phyloP scores from a whole-genome alignment of 2,797 vertebrate genomes.

The Benthosema pterotum region DNA sequence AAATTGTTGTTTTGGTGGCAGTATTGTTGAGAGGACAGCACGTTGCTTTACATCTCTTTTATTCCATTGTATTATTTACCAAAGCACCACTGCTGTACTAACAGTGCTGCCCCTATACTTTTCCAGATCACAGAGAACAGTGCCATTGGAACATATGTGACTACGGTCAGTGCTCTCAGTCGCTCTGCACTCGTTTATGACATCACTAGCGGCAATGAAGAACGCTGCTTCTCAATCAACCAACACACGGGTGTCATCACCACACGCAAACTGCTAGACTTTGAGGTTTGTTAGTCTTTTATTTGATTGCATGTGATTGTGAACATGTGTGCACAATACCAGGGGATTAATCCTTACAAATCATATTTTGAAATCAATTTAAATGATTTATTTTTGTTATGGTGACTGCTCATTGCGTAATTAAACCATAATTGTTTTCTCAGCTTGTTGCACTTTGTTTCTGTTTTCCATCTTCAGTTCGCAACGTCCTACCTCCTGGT shows the following conservation, averaged over 20 bases:
- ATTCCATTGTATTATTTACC: background rate
- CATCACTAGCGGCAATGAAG: slow-evolving; percentile 87
- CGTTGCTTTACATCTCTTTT: background rate
- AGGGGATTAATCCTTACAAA: no score
- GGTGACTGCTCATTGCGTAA: no score
- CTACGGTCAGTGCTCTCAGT: slow-evolving; percentile 86
- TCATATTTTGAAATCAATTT: no score
- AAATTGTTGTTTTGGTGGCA: no score
- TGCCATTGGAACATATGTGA: slow-evolving; percentile 84
- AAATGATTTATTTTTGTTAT: no score
- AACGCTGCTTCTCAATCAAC: slow-evolving; percentile 87
- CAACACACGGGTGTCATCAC: slow-evolving; percentile 90
- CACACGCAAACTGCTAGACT: slow-evolving; percentile 89
- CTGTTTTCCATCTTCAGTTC: slow-evolving; percentile 52
- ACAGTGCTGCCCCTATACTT: slow-evolving; percentile 3
- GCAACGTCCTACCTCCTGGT: slow-evolving; percentile 79
- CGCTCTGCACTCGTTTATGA: slow-evolving; percentile 90
- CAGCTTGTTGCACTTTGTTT: background rate
- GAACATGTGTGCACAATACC: background rate
- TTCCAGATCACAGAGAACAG: slow-evolving; percentile 86
- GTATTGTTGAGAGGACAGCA: no score
- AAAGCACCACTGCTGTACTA: background rate
- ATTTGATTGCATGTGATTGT: background rate
- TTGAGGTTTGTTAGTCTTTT: slow-evolving; percentile 76
- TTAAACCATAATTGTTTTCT: no score